Evolutionary conservation across 1,140 invertebrate species (phyloP).

Genomic region (Lamellibrachia luymesi): DNA sequence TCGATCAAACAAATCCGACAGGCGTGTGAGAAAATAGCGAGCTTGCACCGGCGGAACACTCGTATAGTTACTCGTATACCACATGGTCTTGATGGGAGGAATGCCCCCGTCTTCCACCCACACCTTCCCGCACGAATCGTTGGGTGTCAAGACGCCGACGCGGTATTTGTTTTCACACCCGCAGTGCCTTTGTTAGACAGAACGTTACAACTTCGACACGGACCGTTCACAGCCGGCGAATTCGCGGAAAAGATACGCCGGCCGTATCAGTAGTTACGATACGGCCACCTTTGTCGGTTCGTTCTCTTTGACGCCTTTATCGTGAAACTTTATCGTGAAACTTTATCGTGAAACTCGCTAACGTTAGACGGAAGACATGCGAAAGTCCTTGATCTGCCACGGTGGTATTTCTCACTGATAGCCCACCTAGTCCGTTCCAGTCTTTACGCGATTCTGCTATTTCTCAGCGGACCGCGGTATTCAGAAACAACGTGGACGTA

Average conservation of each 20-base stretch:
- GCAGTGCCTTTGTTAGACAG: background rate
- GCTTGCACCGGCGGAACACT: background rate
- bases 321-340: too few species aligned
- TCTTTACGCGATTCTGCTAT: background rate
- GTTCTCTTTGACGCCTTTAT: background rate
- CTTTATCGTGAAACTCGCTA: background rate
- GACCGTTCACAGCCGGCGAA: background rate
- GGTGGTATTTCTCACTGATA: background rate
- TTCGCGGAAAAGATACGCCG: background rate
- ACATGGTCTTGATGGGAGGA: background rate
- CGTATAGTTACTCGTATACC: background rate
- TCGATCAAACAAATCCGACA: background rate
- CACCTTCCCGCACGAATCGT: background rate
- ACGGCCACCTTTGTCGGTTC: background rate
- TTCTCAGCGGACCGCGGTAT: background rate
- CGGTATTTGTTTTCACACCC: background rate
- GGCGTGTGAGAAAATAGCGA: background rate
- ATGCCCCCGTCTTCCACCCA: background rate
- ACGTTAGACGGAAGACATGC: background rate
- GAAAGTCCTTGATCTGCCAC: background rate
- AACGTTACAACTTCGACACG: too few species aligned
- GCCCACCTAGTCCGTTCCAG: background rate
- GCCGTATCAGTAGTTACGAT: background rate
- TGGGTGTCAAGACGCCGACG: background rate
- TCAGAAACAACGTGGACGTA: background rate